A percentile compares a stretch with the other conserved stretches of the same genome.
Evolutionary conservation across 2,797 vertebrate genomes (phyloP).

Genomic region (Choloepus didactylus): DNA sequence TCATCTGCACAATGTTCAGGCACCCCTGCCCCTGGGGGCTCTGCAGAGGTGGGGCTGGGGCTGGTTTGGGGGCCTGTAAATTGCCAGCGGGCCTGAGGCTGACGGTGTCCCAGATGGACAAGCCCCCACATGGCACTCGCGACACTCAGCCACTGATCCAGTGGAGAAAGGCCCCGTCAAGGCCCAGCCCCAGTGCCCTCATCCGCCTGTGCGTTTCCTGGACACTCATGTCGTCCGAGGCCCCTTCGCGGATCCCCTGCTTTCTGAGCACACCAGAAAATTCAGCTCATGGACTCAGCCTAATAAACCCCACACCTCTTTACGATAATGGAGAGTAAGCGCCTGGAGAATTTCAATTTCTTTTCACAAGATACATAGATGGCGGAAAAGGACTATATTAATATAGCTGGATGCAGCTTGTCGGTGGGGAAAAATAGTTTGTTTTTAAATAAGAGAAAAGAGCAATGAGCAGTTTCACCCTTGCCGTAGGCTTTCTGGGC

Average conservation of each 20-base stretch:
- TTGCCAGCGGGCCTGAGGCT: no score
- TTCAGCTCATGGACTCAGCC: neutral
- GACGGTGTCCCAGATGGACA: no score
- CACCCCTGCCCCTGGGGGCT: no score
- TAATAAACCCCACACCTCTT: neutral
- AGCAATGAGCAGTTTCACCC: neutral
- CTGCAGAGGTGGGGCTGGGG: no score
- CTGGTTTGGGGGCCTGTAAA: no score
- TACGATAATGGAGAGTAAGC: neutral
- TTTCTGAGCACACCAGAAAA: neutral
- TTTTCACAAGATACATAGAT: conserved; percentile 15
- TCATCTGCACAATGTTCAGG: no score
- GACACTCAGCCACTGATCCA: neutral
- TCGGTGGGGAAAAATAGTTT: neutral
- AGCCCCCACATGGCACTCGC: no score
- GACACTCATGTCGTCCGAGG: neutral
- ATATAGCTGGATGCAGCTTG: neutral
- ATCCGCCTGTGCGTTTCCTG: neutral
- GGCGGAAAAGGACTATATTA: neutral
- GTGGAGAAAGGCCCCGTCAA: neutral
- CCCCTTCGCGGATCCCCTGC: neutral
- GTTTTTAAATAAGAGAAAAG: conserved; percentile 1
- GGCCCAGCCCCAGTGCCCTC: neutral
- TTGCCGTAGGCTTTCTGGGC: neutral
- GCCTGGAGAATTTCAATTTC: neutral